These are phyloP conservation scores for Osmerus mordax DNA, from an alignment of 2,113 vertebrate species.

Conservation along the genomic window DNA sequence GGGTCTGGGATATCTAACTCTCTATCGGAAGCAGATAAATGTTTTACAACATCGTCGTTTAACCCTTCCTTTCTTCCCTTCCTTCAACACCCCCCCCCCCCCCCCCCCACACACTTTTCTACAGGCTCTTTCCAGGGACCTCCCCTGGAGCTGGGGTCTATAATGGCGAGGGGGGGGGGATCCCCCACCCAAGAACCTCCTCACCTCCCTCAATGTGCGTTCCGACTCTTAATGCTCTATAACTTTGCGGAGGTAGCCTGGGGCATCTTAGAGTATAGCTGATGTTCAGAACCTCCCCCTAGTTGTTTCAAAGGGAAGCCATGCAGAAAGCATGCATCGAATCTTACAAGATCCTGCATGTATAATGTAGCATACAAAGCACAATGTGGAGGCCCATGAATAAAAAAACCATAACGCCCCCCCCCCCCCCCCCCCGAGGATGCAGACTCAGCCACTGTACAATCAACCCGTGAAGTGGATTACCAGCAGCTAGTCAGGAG, in stretches of 20 bases:
- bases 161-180: conserved; percentile 24
- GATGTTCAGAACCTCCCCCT: conserved; percentile 49
- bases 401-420: conserved; percentile 45
- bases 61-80: conserved; percentile 56
- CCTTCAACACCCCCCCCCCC: conserved; percentile 13
- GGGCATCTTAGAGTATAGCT: conserved; percentile 61
- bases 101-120: neutral
- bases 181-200: conserved; percentile 4
- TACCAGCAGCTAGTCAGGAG: conserved; percentile 23
- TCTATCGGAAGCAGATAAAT: conserved; percentile 71
- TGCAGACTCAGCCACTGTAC: conserved; percentile 23
- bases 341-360: conserved; percentile 67
- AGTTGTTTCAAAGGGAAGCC: conserved; percentile 62
- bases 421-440: conserved; percentile 28
- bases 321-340: conserved; percentile 69
- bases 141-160: conserved; percentile 38
- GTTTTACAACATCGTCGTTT: conserved; percentile 70
- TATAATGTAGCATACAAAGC: conserved; percentile 65
- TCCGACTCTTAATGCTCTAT: conserved; percentile 62
- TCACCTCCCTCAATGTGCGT: conserved; percentile 51
- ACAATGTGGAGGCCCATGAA: conserved; percentile 55
- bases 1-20: conserved; percentile 62
- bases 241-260: conserved; percentile 66
- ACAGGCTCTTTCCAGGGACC: conserved; percentile 35
- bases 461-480: conserved; percentile 35